A percentile compares a stretch with the other conserved stretches of the same genome.
Evolutionary conservation across 1,140 invertebrate genomes (phyloP).

Genomic region (Chironomus tepperi): DNA sequence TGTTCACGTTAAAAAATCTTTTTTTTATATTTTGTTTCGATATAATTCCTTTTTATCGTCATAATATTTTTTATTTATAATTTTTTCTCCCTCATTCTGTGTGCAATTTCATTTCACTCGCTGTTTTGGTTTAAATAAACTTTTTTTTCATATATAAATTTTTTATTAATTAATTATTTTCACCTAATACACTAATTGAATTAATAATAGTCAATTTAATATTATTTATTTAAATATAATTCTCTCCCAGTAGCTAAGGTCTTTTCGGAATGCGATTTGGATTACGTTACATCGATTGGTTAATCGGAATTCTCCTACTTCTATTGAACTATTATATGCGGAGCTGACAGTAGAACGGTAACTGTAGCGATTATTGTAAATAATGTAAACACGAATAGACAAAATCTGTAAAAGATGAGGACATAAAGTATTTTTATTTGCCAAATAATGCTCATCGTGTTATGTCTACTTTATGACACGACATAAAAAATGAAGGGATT

Average conservation of each 20-base stretch:
- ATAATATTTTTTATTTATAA: neutral
- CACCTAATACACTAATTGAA: slow-evolving; percentile 6
- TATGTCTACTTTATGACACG: too few species aligned
- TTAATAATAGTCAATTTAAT: slow-evolving; percentile 10
- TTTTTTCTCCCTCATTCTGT: neutral
- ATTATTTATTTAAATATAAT: neutral
- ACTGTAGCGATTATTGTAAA: slow-evolving; percentile 95
- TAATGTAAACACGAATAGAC: slow-evolving; percentile 91
- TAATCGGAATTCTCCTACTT: neutral
- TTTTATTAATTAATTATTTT: neutral
- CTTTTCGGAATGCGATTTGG: neutral
- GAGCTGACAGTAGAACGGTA: slow-evolving; percentile 85
- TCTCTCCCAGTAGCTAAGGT: neutral
- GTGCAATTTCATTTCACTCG: neutral
- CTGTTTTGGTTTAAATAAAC: neutral
- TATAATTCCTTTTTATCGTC: neutral
- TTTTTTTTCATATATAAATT: neutral
- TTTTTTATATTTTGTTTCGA: neutral
- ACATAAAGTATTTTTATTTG: slow-evolving; percentile 23
- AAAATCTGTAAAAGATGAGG: slow-evolving; percentile 57
- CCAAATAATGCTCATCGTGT: too few species aligned
- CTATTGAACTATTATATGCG: slow-evolving; percentile 92
- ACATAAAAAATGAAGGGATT: slow-evolving; percentile 1
- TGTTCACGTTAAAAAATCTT: neutral
- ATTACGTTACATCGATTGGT: neutral